These are phyloP conservation scores for Byasa hedistus DNA, from an alignment of 2,888 invertebrate species.

Conservation along the genomic window DNA sequence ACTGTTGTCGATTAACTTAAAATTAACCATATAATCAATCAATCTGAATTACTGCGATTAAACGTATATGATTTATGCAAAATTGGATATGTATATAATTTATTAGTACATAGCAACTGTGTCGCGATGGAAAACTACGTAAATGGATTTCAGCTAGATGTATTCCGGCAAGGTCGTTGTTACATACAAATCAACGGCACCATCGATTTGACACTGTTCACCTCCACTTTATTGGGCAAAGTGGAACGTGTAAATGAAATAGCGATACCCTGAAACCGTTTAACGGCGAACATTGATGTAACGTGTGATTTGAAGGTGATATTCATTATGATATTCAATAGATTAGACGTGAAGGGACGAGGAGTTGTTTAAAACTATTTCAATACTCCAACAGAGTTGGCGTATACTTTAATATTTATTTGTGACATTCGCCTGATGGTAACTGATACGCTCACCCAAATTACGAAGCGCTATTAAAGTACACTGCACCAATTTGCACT, in stretches of 20 bases:
- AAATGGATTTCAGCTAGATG: conserved; percentile 37
- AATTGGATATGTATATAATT: too few species aligned
- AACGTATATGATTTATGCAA: too few species aligned
- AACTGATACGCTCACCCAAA: too few species aligned
- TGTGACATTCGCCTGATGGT: too few species aligned
- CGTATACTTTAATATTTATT: too few species aligned
- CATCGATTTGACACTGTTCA: conserved; percentile 70
- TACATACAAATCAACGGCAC: conserved; percentile 53
- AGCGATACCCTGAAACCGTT: conserved; percentile 66
- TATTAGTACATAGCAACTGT: not conserved
- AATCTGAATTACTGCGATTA: too few species aligned
- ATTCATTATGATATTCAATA: conserved; percentile 57
- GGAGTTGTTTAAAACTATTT: not conserved
- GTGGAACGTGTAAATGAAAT: conserved; percentile 76
- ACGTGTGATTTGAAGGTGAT: conserved; percentile 66
- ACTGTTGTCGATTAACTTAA: not conserved
- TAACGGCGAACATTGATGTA: conserved; percentile 62
- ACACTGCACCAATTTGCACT: too few species aligned
- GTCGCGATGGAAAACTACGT: conserved; percentile 36
- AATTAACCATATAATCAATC: too few species aligned
- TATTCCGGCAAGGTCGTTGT: conserved; percentile 56
- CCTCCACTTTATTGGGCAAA: conserved; percentile 70
- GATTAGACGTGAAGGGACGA: conserved; percentile 38
- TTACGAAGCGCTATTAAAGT: too few species aligned
- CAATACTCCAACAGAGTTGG: not conserved